Percentiles rank a stretch among this genome's conserved stretches.
Conservation (phyloP, 2,888 invertebrate genomes). For the Digitonthophagus gazella region DNA sequence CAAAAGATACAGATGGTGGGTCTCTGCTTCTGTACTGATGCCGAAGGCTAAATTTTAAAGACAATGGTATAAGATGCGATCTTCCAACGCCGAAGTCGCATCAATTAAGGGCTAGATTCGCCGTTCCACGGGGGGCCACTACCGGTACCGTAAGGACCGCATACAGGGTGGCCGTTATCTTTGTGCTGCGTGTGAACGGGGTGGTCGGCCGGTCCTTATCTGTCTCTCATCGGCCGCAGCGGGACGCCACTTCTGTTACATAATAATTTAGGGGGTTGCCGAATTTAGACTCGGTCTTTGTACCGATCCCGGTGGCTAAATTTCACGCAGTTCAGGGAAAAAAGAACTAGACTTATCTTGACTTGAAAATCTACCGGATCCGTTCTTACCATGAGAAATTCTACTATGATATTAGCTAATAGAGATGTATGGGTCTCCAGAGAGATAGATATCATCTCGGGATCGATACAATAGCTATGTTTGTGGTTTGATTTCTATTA, state of each 20-base stretch:
- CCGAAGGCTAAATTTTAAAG: not conserved
- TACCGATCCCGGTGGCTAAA: conserved; percentile 3
- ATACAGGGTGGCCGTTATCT: conserved; percentile 12
- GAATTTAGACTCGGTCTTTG: not conserved
- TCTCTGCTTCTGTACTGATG: conserved; percentile 35
- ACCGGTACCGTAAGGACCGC: conserved; percentile 13
- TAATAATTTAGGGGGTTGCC: conserved; percentile 14
- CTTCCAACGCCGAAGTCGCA: conserved; percentile 14
- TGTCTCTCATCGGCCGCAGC: conserved; percentile 14
- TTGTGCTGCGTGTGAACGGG: conserved; percentile 18
- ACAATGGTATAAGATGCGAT: not conserved
- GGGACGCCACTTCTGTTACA: conserved; percentile 14
- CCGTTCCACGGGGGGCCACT: conserved; percentile 16
- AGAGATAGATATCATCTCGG: not conserved
- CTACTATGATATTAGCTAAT: conserved; percentile 6
- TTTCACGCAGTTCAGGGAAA: conserved; percentile 4
- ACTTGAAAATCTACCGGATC: not conserved
- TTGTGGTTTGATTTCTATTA: not conserved
- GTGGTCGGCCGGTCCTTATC: conserved; percentile 13
- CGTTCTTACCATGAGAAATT: conserved; percentile 7
- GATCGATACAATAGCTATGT: not conserved
- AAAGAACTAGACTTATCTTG: not conserved
- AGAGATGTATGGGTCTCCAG: conserved; percentile 1
- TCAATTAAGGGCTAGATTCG: conserved; percentile 20
- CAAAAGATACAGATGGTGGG: not conserved